Base-by-base conservation (phyloP, 2,797 vertebrate genomes). In the Sebastiscus tertius region DNA sequence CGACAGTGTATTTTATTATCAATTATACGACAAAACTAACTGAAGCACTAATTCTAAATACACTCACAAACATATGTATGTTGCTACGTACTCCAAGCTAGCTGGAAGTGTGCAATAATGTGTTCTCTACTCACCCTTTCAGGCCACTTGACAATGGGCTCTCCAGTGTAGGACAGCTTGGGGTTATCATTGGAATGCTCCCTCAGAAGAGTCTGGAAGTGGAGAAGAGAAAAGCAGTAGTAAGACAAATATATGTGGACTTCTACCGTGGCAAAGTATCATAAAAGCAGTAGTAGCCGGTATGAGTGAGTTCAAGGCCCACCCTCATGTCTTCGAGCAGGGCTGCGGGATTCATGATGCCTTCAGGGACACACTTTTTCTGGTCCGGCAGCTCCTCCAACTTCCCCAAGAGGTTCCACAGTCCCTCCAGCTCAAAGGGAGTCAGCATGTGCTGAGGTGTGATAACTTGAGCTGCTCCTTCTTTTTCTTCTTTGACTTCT, bases 61-160 rank as follows among this genome's bases (percentile, higher is more conserved):
- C 8, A 34, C 8, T 72, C 20, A 39, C 6, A 34, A 18, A 34
- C 8, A 42, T 6, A 7, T 58, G 20, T 31, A 14, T 18, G n/a
- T 39, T 16, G 10, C 4, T 9, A 22, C 7, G 8, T 20, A 26
- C 6, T 60, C 29, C 16, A 6, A 65, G 20, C 5, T 61, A 13
- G 12, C 16, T 10, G 6, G 8, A 70, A 24, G 27, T 18, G 27
- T 58, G 10, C 14, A 9, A 55, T 39, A 62, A 34, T 18, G 3
- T 2, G 22, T 61, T 79, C 24, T 69, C 12, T 56, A 11, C 93
- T 92, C 76, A 97, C 97, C 94, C 98, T 97, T 93, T 97, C 96
- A 64, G 98, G 97, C 98, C 98, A 99, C 95, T 96, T 97, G 85
- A 99, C 97, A 72, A 99, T 99, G 36, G 98, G 98, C 88, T 97